Base-by-base conservation (phyloP, 2,797 vertebrate genomes). In the Naso thynnoides region DNA sequence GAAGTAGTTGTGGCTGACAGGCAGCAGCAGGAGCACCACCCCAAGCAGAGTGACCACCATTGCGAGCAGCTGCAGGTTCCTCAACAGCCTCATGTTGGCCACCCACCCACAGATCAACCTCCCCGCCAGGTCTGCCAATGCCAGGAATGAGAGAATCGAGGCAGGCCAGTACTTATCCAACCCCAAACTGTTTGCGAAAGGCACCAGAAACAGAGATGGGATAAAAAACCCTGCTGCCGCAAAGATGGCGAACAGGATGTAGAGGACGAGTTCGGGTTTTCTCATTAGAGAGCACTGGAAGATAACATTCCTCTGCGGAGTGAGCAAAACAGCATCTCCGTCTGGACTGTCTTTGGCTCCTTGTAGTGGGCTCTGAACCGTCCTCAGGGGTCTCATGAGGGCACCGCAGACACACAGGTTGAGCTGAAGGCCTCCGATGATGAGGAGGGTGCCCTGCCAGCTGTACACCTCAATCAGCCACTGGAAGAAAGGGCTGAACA, bases 401-500 rank as follows among this genome's bases (percentile, higher is more conserved):
- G 92, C 88, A 0, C 92, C 93, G 10, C 94, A 94, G 26, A 88
- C 91, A 21, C 91, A 94, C 23, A 94, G 66, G 82, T 94, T 92
- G 50, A 94, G 83, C 86, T 94, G 93, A 50, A 95, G 90, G 61
- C 92, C 93, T 16, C 91, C 92, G 5, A 94, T 92, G 77, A 94
- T 76, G 61, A 94, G 86, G 44, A 95, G 53, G 49, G 91, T 73
- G 0, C 93, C 93, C 72, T 60, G 90, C 93, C 93, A 94, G 76
- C 76, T 48, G 82, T 91, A 94, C n/a, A 4, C 33, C 48, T 93
- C 83, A 0, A 92, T 90, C 27, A 94, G 88, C 93, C 93, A 95
- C 73, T 91, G 91, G 83, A 93, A 93, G 29, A 94, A 75, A 0
- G 88, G 92, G 56, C 92, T 86, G 78, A 94, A 92, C 5, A 84